Base-by-base conservation (phyloP, 2,888 invertebrate genomes). In the Dendrolimus houi region DNA sequence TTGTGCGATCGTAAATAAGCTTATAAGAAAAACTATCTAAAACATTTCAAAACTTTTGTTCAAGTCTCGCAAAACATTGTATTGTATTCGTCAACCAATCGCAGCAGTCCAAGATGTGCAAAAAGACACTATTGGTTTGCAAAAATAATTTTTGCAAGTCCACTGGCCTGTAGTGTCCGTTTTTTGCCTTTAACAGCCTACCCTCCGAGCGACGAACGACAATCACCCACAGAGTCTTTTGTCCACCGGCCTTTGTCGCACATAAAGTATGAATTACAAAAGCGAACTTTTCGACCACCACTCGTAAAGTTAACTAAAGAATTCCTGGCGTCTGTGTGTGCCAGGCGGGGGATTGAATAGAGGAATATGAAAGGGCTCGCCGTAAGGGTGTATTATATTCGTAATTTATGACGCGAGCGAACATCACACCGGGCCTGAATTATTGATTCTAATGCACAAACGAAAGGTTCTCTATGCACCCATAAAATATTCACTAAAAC, bases 191-290 rank as follows among this genome's bases (percentile, higher is more conserved):
- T 83, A 79, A 79, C 72, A 71, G 74, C 72, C 74, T 72, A 70
- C 76, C 74, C 69, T 70, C 67, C 68, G 70, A 74, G 71, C 59
- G 69, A 70, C 67, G 68, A 72, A 72, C 68, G 69, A 73, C 77
- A 73, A 77, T 75, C 77, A 76, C 75, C 75, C 70, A 74, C 74
- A 69, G 73, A 67, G 72, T 65, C 82, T 79, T 81, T 88, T 87
- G 87, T 87, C 77, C 81, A 74, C 71, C 64, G 64, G 63, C 81
- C 73, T 77, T 87, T 87, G 87, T 86, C 75, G 76, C 75, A 80
- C 77, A 83, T 78, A 87, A 86, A 83, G 79, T 82, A 87, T 84
- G 80, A 79, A 83, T 85, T 81, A 87, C 85, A 89, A 88, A 84
- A 83, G 84, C 73, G 72, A 72, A 75, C 74, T 79, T 74, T 47